Evolutionary conservation across 2,888 invertebrate species (phyloP).

Genomic region (Acanthosepion lycidas): DNA sequence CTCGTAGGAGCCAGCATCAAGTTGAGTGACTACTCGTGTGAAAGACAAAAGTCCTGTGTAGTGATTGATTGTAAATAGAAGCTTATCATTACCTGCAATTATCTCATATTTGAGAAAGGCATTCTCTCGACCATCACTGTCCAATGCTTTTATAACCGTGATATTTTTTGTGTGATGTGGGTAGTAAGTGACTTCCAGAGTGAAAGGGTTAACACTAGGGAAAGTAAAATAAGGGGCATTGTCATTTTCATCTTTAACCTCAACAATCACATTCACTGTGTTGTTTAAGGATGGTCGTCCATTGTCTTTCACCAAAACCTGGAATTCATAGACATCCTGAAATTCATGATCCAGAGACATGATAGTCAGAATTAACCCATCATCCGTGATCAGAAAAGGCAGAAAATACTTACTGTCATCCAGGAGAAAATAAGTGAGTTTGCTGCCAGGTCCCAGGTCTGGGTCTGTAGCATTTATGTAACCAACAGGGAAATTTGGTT

Average conservation of each 20-base stretch:
- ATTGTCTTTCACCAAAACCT: neutral
- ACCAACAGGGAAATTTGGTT: slow-evolving; percentile 53
- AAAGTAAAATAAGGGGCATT: neutral
- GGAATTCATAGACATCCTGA: neutral
- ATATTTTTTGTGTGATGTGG: neutral
- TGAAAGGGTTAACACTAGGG: neutral
- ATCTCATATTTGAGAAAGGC: slow-evolving; percentile 2
- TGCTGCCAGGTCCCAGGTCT: slow-evolving; percentile 53
- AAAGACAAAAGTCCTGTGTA: slow-evolving; percentile 12
- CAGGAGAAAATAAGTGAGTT: neutral
- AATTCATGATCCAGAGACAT: slow-evolving; percentile 22
- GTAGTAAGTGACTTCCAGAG: neutral
- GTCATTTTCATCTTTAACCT: neutral
- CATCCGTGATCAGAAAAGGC: neutral
- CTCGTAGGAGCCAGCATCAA: neutral
- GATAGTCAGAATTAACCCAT: neutral
- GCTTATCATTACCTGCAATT: slow-evolving; percentile 20
- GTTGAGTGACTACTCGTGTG: neutral
- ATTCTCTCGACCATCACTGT: neutral
- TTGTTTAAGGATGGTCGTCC: neutral
- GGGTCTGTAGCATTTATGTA: slow-evolving; percentile 58
- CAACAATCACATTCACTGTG: neutral
- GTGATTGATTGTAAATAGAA: neutral
- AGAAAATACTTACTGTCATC: neutral
- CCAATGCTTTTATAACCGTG: neutral